Base-by-base conservation (phyloP, 2,888 invertebrate species). In the Cryptophagus acutangulus region DNA sequence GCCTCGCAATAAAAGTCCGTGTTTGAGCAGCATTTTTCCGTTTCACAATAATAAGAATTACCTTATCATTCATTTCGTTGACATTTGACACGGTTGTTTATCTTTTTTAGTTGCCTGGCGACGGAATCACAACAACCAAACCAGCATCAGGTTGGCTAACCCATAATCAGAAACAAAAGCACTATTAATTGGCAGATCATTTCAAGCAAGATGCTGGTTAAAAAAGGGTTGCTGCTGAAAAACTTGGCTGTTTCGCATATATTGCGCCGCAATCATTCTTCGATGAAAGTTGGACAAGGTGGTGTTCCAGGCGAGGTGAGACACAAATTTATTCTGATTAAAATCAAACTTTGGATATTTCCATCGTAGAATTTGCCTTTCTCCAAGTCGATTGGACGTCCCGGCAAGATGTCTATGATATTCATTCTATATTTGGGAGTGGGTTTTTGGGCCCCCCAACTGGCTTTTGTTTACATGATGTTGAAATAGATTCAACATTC, bases 321-420 rank as follows among this genome's bases (percentile, higher is more conserved):
- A 41, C 33, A 39, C 20, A 10, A 28, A 10, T 12, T 45, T 42
- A 46, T 6, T n/a, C n/a, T n/a, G n/a, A n/a, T n/a, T n/a, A n/a
- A n/a, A n/a, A n/a, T n/a, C n/a, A n/a, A n/a, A n/a, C n/a, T n/a
- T n/a, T n/a, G n/a, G n/a, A n/a, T n/a, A 44, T 37, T 20, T 9
- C 4, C 2, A 40, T 78, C 78, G 9, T 74, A 88, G 87, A 87
- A 86, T 63, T 67, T 88, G 51, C 88, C 88, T 0, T 85, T 88
- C 57, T 70, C 70, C 2, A 49, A 51, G 35, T 46, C 42, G 57
- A 74, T 86, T 49, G 54, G 65, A 46, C 87, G 86, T 71, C 77
- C 81, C 29, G 81, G 78, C 70, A 81, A 77, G 68, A 62, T 88
- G 56, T 82, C 84, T 0, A 72, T 72, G 0, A 58, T 73, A 40